phyloP scores from a whole-genome alignment of 2,888 invertebrate genomes.

The Drosophila basisetae region DNA sequence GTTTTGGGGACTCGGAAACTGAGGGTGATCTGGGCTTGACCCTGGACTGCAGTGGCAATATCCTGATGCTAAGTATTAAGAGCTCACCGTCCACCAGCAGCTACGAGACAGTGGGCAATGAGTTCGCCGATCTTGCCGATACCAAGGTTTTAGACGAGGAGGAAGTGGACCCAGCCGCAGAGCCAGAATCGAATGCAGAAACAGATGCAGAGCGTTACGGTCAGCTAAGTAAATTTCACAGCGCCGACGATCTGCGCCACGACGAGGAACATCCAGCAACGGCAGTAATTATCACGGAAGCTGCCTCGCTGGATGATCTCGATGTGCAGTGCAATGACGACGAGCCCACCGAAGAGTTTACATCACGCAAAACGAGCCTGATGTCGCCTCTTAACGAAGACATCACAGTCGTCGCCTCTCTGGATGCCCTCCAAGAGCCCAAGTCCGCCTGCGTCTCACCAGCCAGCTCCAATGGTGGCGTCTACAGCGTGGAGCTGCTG shows the following conservation, averaged over 20 bases:
- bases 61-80: constrained; percentile 78
- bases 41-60: constrained; percentile 62
- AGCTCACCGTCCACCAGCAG: constrained; percentile 85
- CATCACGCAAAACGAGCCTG: constrained; percentile 85
- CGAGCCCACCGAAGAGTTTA: constrained; percentile 87
- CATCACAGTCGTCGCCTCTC: constrained; percentile 82
- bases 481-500: constrained; percentile 94
- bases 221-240: constrained; percentile 80
- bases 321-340: constrained; percentile 79
- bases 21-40: constrained; percentile 66
- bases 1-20: constrained; percentile 75
- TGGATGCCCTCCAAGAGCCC: constrained; percentile 84
- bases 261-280: constrained; percentile 86
- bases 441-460: constrained; percentile 92
- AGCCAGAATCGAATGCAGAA: constrained; percentile 38
- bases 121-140: constrained; percentile 82
- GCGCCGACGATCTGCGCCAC: constrained; percentile 85
- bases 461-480: constrained; percentile 95
- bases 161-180: constrained; percentile 16
- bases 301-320: constrained; percentile 89
- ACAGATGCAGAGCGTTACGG: constrained; percentile 48
- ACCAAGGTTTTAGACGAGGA: constrained; percentile 38
- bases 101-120: constrained; percentile 85
- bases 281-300: constrained; percentile 91
- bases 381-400: constrained; percentile 90